Base-by-base conservation (phyloP, 2,797 vertebrate genomes). In the Pseudochromis fuscus region DNA sequence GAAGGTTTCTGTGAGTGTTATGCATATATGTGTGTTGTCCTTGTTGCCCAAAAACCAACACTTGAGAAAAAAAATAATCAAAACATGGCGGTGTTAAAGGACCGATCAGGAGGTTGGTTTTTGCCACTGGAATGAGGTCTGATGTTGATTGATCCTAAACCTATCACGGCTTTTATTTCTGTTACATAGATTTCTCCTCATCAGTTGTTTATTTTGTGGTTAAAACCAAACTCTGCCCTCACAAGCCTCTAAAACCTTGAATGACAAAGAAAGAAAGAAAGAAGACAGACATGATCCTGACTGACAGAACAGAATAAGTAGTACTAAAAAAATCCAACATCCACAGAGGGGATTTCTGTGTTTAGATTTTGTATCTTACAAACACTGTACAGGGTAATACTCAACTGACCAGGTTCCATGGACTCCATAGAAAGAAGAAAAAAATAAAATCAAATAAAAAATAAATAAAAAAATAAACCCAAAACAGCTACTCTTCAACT, bases 331-430 rank as follows among this genome's bases (percentile, higher is more conserved):
- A 90, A 83, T 67, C 65, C 72, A 89, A 92, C 82, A 87, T 85
- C 86, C 91, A 93, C 86, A 87, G 84, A 88, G 65, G 67, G 74
- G 62, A 73, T 59, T 72, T 88, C 80, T 77, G 79, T 87, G 90
- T 92, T 91, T 79, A 74, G 83, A 86, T 77, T 79, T 79, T 88
- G 88, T 92, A 89, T 93, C 82, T 91, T 91, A 93, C 92, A 94
- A 92, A 94, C 92, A 94, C 92, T 93, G 91, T 94, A 94, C 93
- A 94, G 87, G 85, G 87, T 92, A 90, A 91, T 90, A 93, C 91
- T 92, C 85, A 88, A 92, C 89, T 89, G 89, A 93, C 89, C 88
- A 85, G 88, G 85, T 82, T 92, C 84, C 87, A 92, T 91, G 89
- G 85, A 94, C 88, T 91, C 89, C 89, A 93, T 88, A 93, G 87